These are phyloP conservation scores for Nemoura dubitans DNA, from an alignment of 2,888 invertebrate genomes.

Conservation along the genomic window DNA sequence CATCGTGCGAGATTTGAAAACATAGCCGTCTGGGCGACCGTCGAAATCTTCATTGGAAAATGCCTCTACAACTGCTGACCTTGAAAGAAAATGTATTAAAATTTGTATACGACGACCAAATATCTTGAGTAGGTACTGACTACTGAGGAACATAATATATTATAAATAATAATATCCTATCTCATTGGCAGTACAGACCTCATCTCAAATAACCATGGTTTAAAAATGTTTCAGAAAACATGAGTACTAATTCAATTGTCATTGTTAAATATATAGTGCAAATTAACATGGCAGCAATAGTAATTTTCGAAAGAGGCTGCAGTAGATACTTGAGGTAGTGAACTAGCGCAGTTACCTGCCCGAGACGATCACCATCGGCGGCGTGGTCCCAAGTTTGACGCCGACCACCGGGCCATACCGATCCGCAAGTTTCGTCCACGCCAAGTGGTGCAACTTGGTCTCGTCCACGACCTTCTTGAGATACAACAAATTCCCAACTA, in stretches of 20 bases:
- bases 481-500: slow-evolving; percentile 45
- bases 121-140: too few species aligned
- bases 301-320: slow-evolving; percentile 63
- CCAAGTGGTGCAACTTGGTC: slow-evolving; percentile 72
- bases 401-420: slow-evolving; percentile 74
- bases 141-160: too few species aligned
- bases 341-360: slow-evolving; percentile 55
- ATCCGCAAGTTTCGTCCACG: slow-evolving; percentile 69
- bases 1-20: slow-evolving; percentile 70
- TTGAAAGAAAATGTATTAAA: slow-evolving; percentile 61
- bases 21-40: slow-evolving; percentile 73
- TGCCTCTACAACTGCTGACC: slow-evolving; percentile 64
- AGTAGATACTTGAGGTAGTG: background rate
- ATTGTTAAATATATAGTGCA: too few species aligned
- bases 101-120: background rate
- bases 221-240: too few species aligned
- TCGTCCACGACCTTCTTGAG: slow-evolving; percentile 39
- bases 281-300: too few species aligned
- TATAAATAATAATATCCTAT: too few species aligned
- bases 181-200: too few species aligned
- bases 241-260: too few species aligned
- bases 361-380: slow-evolving; percentile 73
- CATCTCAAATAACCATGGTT: too few species aligned
- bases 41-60: slow-evolving; percentile 68
- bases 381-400: slow-evolving; percentile 79